Evolutionary conservation across 1,140 invertebrate genomes (phyloP).

Genomic region (Dinoponera quadriceps): DNA sequence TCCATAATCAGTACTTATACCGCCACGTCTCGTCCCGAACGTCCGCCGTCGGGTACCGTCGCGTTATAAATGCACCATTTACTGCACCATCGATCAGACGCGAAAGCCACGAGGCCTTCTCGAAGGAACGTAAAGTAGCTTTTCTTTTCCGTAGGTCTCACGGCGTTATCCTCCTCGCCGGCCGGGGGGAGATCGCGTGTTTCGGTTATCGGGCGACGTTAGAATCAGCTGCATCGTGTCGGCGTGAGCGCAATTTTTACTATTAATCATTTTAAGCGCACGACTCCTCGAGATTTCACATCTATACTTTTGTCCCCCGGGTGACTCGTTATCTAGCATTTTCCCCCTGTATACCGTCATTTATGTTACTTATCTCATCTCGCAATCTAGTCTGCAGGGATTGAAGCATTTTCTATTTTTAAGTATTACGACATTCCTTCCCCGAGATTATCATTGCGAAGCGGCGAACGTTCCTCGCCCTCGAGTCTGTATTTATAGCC

Average conservation of each 20-base stretch:
- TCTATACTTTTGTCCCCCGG: too few relatives aligned
- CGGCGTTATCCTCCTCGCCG: neutral
- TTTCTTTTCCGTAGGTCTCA: neutral
- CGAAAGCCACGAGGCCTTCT: neutral
- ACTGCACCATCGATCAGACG: constrained; percentile 11
- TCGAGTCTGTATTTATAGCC: too few relatives aligned
- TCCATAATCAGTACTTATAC: constrained; percentile 25
- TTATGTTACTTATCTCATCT: neutral
- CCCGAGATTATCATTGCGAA: neutral
- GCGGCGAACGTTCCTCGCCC: too few relatives aligned
- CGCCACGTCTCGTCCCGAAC: neutral
- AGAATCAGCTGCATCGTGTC: neutral
- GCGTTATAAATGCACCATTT: constrained; percentile 41
- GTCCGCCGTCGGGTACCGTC: neutral
- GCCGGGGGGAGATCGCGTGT: neutral
- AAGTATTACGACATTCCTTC: neutral
- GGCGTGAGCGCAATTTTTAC: neutral
- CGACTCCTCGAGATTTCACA: neutral
- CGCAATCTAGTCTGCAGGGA: neutral
- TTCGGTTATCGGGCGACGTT: neutral
- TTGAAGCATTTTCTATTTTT: constrained; percentile 7
- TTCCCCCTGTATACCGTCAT: too few relatives aligned
- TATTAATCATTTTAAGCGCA: neutral
- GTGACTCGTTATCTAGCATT: neutral
- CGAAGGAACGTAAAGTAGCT: neutral